phyloP scores from a whole-genome alignment of 1,140 invertebrate genomes.

The Leguminivora glycinivorella region DNA sequence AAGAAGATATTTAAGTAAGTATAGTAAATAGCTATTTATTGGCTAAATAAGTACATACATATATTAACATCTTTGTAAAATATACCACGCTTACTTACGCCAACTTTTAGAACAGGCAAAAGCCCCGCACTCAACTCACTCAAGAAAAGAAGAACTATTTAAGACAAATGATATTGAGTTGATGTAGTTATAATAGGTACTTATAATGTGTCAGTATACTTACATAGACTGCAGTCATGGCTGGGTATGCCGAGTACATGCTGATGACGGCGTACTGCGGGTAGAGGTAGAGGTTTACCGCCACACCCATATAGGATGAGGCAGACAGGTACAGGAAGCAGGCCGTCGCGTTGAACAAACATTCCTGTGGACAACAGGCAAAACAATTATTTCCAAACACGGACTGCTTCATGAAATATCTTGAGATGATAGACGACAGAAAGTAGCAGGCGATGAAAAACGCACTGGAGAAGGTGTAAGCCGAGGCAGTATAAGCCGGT shows the following conservation, averaged over 20 bases:
- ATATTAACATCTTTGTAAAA: too few species aligned
- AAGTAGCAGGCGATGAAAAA: conserved; percentile 87
- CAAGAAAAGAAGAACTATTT: too few species aligned
- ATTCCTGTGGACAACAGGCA: conserved; percentile 82
- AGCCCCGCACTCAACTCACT: too few species aligned
- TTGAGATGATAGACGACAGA: conserved; percentile 87
- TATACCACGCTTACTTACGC: too few species aligned
- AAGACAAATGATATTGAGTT: too few species aligned
- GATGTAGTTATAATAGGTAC: too few species aligned
- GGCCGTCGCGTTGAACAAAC: conserved; percentile 86
- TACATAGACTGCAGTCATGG: conserved; percentile 91
- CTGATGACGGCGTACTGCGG: conserved; percentile 80
- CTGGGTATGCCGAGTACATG: conserved; percentile 85
- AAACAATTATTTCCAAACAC: conserved; percentile 80
- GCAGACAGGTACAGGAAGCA: conserved; percentile 87
- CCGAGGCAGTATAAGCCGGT: conserved; percentile 84
- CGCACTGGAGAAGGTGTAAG: conserved; percentile 76
- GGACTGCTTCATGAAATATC: conserved; percentile 85
- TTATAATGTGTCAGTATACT: too few species aligned
- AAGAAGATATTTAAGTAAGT: too few species aligned
- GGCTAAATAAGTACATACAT: too few species aligned
- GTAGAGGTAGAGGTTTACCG: conserved; percentile 86
- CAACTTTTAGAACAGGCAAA: too few species aligned
- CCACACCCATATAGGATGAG: conserved; percentile 86
- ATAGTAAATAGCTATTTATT: too few species aligned